Evolutionary conservation across 2,113 vertebrate species (phyloP), one percentile per base, ranked within the genome.

Genomic region (Silurus glanis): DNA sequence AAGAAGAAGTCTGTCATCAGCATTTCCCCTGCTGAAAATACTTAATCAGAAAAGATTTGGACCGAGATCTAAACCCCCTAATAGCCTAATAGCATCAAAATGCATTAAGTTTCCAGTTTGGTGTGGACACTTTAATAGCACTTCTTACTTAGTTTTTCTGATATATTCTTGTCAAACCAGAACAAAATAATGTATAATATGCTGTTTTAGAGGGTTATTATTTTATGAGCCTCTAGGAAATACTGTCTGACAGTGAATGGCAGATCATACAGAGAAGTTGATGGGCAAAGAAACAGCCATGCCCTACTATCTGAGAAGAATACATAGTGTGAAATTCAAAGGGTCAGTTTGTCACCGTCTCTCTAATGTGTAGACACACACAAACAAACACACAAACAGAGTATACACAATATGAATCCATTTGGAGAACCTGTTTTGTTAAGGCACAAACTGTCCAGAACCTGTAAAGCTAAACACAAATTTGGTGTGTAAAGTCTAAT

Each of bases 321-420:
- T 66, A 74, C 87, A 84, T 75, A 75, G 64, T 71, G 51, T 90
- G 88, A 91, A 89, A 88, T 90, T 90, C 85, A 81, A 55, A 90
- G 89, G 91, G 90, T 90, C 90, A 90, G 61, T 51, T 28, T 82
- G 72, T 88, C 80, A 55, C 83, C 58, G 55, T 87, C 79, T 83
- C 61, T 80, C 28, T 23, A 13, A 19, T 53, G 17, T 64, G 59
- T 56, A 87, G 23, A 47, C 80, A 83, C 84, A 28, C 61, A 81
- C 83, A 64, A 61, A 62, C 62, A 71, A 25, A 71, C 28, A 67
- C 62, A 66, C 62, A 67, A 9, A 28, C 64, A 66, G 0, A 4
- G 67, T 55, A 81, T 19, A 64, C 61, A 59, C 19, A 51, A 49
- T 28, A 55, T 53, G 1, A 66, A n/a, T 51, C 9, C 47, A 8